Conservation (phyloP, 2,797 vertebrate species). For the Dromococcyx pavoninus region DNA sequence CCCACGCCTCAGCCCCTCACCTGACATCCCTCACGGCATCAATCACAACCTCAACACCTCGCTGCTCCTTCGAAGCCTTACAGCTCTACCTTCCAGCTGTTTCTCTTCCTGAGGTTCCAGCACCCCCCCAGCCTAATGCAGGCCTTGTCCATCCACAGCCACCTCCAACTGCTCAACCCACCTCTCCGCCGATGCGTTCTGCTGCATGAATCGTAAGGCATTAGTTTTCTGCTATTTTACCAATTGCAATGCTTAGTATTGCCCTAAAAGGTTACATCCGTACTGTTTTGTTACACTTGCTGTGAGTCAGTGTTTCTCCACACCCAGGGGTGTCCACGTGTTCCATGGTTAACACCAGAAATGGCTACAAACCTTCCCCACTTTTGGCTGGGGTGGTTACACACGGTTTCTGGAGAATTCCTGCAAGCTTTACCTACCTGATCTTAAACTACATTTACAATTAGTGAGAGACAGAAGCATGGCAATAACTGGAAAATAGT, state of each 20-base stretch:
- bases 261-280: conserved; percentile 7
- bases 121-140: background rate
- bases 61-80: background rate
- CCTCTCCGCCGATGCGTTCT: background rate
- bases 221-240: conserved; percentile 1
- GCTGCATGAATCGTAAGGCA: conserved; percentile 27
- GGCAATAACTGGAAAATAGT: background rate
- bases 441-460: background rate
- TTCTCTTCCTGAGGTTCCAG: background rate
- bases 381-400: background rate
- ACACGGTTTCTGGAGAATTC: background rate
- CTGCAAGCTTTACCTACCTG: background rate
- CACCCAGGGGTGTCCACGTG: background rate
- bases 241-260: background rate
- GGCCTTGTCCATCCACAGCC: background rate
- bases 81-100: background rate
- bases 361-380: background rate
- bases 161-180: background rate
- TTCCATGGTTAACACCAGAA: background rate
- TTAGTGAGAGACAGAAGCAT: background rate
- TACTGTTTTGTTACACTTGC: background rate
- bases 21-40: background rate
- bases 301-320: background rate
- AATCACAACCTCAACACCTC: background rate
- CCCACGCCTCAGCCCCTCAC: background rate